Evolutionary conservation across 2,113 vertebrate species (phyloP), one percentile per base, ranked within the genome.

Genomic region (Carlito syrichta): DNA sequence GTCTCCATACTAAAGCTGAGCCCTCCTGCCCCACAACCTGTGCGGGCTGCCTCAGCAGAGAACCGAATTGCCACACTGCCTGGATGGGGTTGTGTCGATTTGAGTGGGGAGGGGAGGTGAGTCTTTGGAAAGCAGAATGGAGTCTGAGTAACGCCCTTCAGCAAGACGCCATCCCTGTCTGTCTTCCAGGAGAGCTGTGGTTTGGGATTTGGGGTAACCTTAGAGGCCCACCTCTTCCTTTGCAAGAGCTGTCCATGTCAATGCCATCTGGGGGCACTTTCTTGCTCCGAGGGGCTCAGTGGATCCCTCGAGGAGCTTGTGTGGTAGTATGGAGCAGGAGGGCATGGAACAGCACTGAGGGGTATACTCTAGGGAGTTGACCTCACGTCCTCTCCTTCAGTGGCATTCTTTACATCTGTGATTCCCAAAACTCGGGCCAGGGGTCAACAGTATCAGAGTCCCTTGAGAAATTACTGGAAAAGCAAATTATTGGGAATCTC

Each of bases 141-240:
- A 84, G 56, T 19, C 48, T 66, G 81, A 78, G 62, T 94, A 71
- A 58, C 50, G 52, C 54, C 87, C 71, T 60, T 95, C 14, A 84
- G 60, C 52, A 48, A 74, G 62, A 54, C 60, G 43, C 48, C 69
- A n/a, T 3, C 77, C 32, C 48, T 89, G 35, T 35, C 48, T 19
- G 1, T 76, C 69, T 68, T 60, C 95, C 77, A 73, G 60, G 68
- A 86, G 89, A n/a, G 3, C 48, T 23, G 52, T 45, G 40, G 45
- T 50, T 81, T 92, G 86, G 52, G 90, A 54, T 77, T 73, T 91
- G 69, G 62, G 23, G 14, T 82, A 56, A 27, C 68, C 74, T 66
- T 63, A 92, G 73, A 87, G 48, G 79, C 0, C 60, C 23, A 66
- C 25, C 32, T 20, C 23, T 50, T 89, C 54, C 58, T 76, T 74